Percentiles rank a stretch among this genome's conserved stretches.
Conservation (phyloP, 2,888 invertebrate species). For the Tachina fera region DNA sequence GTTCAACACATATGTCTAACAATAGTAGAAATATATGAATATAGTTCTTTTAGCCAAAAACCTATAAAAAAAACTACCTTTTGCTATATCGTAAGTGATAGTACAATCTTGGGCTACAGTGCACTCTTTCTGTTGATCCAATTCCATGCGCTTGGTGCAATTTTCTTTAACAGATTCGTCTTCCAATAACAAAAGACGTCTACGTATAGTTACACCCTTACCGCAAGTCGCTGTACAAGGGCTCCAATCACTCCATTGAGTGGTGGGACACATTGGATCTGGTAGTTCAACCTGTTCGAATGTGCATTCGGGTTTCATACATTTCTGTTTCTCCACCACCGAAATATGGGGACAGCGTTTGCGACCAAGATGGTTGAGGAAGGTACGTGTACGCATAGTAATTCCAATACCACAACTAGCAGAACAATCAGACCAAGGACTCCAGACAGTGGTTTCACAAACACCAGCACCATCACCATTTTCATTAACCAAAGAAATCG, state of each 20-base stretch:
- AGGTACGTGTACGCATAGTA: slow-evolving; percentile 89
- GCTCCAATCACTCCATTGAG: slow-evolving; percentile 96
- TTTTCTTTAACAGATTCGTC: slow-evolving; percentile 85
- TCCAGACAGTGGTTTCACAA: slow-evolving; percentile 81
- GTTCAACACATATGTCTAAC: slow-evolving; percentile 92
- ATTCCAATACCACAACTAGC: slow-evolving; percentile 92
- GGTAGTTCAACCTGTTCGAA: slow-evolving; percentile 83
- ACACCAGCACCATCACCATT: slow-evolving; percentile 81
- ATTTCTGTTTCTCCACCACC: slow-evolving; percentile 90
- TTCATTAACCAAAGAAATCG: slow-evolving; percentile 78
- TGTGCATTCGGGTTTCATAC: slow-evolving; percentile 88
- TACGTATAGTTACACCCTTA: slow-evolving; percentile 88
- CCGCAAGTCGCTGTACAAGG: slow-evolving; percentile 96
- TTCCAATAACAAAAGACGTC: slow-evolving; percentile 88
- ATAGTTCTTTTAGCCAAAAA: not conserved
- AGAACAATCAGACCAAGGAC: slow-evolving; percentile 89
- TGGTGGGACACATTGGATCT: slow-evolving; percentile 87
- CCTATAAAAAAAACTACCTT: slow-evolving; percentile 84
- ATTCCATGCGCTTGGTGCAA: slow-evolving; percentile 88
- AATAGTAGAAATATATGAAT: not conserved
- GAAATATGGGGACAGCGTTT: slow-evolving; percentile 92
- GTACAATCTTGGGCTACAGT: slow-evolving; percentile 87
- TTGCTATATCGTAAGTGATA: slow-evolving; percentile 89
- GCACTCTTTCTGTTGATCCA: slow-evolving; percentile 90
- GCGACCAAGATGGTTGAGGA: slow-evolving; percentile 89